These are phyloP conservation scores for Pelobates fuscus DNA, from an alignment of 2,113 vertebrate genomes.

Conservation along the genomic window DNA sequence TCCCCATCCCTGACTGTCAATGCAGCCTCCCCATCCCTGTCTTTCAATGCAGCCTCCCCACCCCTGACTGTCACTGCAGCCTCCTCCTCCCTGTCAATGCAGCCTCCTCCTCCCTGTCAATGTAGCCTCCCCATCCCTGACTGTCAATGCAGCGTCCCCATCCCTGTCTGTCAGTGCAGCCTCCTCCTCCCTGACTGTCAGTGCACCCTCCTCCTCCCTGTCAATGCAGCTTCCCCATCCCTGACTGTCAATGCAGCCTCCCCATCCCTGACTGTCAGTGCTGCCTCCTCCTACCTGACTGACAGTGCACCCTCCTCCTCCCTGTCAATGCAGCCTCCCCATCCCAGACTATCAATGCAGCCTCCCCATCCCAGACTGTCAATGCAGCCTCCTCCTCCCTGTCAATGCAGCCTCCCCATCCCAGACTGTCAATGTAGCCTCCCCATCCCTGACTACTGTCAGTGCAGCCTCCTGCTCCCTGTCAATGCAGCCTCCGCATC, in stretches of 20 bases:
- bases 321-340: constrained; percentile 11
- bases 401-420: constrained; percentile 35
- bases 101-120: constrained; percentile 31
- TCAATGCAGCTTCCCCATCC: constrained; percentile 17
- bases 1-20: too few species aligned
- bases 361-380: constrained; percentile 28
- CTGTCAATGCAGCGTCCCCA: constrained; percentile 21
- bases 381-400: constrained; percentile 24
- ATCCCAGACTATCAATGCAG: not conserved
- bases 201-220: constrained; percentile 23
- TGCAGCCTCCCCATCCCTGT: constrained; percentile 29
- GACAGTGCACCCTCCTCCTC: constrained; percentile 19
- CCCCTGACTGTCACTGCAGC: constrained; percentile 1
- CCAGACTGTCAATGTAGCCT: constrained; percentile 10
- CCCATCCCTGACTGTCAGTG: constrained; percentile 14
- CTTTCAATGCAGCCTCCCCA: constrained; percentile 9
- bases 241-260: constrained; percentile 13
- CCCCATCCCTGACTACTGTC: constrained; percentile 17
- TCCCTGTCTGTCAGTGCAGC: constrained; percentile 4
- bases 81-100: constrained; percentile 20
- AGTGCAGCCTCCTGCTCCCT: constrained; percentile 24
- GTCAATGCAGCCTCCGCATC: constrained; percentile 35
- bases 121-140: too few species aligned
- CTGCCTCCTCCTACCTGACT: constrained; percentile 26
- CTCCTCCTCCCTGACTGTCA: constrained; percentile 21